Percentiles rank a stretch among this genome's conserved stretches.
phyloP scores from a whole-genome alignment of 2,113 vertebrate genomes.

The Andinoacara biseriatus region DNA sequence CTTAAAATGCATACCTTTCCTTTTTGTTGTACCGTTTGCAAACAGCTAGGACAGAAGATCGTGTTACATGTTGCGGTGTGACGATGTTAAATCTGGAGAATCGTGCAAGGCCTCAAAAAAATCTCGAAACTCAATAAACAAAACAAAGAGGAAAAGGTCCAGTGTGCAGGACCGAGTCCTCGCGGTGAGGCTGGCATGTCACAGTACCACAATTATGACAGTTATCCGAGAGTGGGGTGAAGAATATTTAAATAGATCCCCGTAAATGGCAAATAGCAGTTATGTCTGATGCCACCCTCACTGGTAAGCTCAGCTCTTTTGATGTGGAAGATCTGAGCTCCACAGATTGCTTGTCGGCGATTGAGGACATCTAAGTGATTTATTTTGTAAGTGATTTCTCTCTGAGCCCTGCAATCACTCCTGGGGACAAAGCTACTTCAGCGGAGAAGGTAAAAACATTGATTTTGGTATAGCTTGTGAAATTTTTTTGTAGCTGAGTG shows the following conservation, averaged over 20 bases:
- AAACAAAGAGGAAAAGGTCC: not conserved
- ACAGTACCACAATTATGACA: not conserved
- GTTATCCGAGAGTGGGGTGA: not conserved
- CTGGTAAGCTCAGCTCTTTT: not conserved
- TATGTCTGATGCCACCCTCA: not conserved
- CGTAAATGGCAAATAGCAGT: not conserved
- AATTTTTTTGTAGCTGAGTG: not conserved
- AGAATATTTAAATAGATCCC: not conserved
- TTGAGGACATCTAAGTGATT: conserved; percentile 4
- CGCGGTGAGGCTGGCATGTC: no score
- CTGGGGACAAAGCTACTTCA: not conserved
- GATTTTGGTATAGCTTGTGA: not conserved
- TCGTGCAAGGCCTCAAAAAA: not conserved
- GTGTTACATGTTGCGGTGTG: not conserved
- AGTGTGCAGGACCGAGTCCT: no score
- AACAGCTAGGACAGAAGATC: not conserved
- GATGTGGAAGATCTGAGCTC: not conserved
- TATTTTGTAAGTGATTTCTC: conserved; percentile 2
- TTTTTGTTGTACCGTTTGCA: not conserved
- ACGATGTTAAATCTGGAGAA: not conserved
- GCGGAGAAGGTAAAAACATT: not conserved
- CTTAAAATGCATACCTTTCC: not conserved
- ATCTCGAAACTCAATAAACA: not conserved
- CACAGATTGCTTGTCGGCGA: not conserved
- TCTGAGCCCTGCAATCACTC: not conserved